These are phyloP conservation scores for Pontoporia blainvillei DNA, from an alignment of 2,113 vertebrate species.

Conservation along the genomic window DNA sequence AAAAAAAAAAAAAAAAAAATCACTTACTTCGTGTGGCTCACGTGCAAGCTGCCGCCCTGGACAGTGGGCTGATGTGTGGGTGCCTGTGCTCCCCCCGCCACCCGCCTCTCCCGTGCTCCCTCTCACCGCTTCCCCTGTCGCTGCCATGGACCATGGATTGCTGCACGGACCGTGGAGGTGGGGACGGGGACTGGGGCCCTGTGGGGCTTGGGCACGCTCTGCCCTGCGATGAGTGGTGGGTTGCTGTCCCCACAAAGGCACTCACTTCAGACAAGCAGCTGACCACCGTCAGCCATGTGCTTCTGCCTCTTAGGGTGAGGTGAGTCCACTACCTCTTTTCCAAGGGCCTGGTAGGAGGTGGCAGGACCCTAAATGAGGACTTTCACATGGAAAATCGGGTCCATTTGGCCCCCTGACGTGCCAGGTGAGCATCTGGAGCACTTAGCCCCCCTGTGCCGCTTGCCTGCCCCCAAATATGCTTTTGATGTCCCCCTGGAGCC, in stretches of 20 bases:
- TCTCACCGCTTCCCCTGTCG: neutral
- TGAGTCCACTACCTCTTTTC: neutral
- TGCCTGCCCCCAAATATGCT: neutral
- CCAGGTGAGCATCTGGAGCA: neutral
- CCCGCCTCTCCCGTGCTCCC: neutral
- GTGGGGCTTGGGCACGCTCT: accelerated
- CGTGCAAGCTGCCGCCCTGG: constrained; percentile 65
- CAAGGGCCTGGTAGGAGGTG: neutral
- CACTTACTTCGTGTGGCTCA: constrained; percentile 65
- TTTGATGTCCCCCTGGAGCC: neutral
- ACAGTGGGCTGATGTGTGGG: neutral
- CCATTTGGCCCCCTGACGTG: neutral
- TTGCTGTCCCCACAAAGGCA: neutral
- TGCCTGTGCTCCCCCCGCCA: neutral
- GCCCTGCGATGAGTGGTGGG: neutral
- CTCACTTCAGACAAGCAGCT: neutral
- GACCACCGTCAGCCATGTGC: accelerated
- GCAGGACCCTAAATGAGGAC: too few species aligned
- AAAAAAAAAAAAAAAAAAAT: neutral
- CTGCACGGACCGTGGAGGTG: neutral
- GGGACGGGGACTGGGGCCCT: neutral
- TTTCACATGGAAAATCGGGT: neutral
- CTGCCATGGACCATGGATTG: constrained; percentile 1
- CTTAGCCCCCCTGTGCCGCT: neutral
- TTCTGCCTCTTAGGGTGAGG: neutral